Conservation (phyloP, 2,888 invertebrate genomes). For the Xanthorhoe designata region DNA sequence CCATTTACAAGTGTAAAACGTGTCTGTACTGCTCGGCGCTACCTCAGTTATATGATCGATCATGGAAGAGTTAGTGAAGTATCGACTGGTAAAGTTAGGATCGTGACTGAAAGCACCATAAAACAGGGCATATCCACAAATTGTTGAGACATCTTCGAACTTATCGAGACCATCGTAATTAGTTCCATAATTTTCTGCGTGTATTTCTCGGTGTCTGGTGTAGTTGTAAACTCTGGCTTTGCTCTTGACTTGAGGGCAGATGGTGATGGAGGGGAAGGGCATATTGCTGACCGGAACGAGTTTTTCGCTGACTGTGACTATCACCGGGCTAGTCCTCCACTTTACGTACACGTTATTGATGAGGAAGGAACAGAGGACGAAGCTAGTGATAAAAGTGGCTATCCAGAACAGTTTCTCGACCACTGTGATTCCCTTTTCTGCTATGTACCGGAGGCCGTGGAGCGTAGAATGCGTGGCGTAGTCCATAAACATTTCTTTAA, state of each 20-base stretch:
- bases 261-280: constrained; percentile 55
- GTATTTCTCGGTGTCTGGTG: constrained; percentile 28
- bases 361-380: constrained; percentile 10
- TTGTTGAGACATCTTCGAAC: constrained; percentile 8
- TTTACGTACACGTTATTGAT: constrained; percentile 27
- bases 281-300: constrained; percentile 59
- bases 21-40: not conserved
- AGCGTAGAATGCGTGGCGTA: constrained; percentile 21
- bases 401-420: constrained; percentile 28
- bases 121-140: constrained; percentile 1
- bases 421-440: constrained; percentile 9
- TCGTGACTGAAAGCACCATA: not conserved
- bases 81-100: constrained; percentile 5
- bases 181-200: not conserved
- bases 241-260: constrained; percentile 56
- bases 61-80: constrained; percentile 12
- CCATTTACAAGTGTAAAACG: not conserved
- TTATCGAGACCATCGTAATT: constrained; percentile 7
- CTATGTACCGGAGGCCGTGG: constrained; percentile 24
- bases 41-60: constrained; percentile 5
- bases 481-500: constrained; percentile 3
- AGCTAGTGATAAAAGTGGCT: constrained; percentile 15
- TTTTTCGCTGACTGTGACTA: constrained; percentile 45
- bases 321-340: constrained; percentile 29
- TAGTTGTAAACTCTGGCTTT: constrained; percentile 47